A percentile compares a stretch with the other conserved stretches of the same genome.
Evolutionary conservation across 2,113 vertebrate genomes (phyloP).

Genomic region (Hiodon alosoides): DNA sequence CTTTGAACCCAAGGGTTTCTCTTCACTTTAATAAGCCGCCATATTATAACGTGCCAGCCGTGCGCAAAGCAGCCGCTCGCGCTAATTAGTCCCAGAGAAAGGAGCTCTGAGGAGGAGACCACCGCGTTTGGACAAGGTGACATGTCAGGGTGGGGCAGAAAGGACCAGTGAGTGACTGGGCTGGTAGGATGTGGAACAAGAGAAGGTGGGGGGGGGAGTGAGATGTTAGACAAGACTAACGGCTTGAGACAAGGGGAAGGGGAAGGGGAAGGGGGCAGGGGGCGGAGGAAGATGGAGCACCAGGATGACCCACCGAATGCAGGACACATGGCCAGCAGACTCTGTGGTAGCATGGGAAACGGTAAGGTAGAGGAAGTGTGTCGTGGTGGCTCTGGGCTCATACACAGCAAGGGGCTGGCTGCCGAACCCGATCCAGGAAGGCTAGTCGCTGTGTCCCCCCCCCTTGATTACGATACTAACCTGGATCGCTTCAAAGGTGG

Average conservation of each 20-base stretch:
- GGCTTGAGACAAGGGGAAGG: not conserved
- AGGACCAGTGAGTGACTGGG: not conserved
- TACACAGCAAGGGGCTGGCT: no score
- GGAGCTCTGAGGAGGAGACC: not conserved
- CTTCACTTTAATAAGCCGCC: not conserved
- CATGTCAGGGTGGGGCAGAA: not conserved
- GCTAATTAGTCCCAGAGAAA: constrained; percentile 26
- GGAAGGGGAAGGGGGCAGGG: not conserved
- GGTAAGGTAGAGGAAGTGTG: no score
- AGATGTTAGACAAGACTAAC: not conserved
- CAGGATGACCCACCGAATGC: no score
- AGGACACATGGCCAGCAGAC: no score
- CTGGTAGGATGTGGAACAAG: not conserved
- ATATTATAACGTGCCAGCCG: not conserved
- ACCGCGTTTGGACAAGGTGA: constrained; percentile 9
- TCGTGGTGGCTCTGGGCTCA: no score
- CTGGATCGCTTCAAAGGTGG: no score
- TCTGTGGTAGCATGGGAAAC: no score
- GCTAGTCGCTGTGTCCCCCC: no score
- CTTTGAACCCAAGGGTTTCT: not conserved
- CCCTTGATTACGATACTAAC: no score
- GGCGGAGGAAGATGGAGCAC: no score
- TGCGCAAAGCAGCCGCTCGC: not conserved
- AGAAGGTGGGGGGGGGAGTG: not conserved
- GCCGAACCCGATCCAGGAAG: no score